These are phyloP conservation scores for Sclerurus mexicanus DNA, from an alignment of 2,113 vertebrate genomes.

Conservation along the genomic window DNA sequence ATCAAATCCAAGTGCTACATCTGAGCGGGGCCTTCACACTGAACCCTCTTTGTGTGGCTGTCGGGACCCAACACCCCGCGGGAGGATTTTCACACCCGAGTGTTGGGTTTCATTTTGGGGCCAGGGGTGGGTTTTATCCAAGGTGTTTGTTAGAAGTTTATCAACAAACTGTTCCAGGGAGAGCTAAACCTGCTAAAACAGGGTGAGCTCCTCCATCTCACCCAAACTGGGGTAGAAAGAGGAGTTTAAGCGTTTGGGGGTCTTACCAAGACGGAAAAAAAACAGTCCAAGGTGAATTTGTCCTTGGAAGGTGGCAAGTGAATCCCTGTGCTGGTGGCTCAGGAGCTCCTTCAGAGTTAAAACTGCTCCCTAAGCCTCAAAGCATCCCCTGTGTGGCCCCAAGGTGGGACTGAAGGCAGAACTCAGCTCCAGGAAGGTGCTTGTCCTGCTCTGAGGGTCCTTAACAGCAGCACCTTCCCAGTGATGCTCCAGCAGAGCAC, in stretches of 20 bases:
- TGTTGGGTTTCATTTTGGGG: neutral
- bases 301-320: rapidly evolving
- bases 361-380: neutral
- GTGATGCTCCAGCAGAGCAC: neutral
- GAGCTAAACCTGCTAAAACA: neutral
- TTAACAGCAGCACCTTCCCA: neutral
- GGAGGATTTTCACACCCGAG: neutral
- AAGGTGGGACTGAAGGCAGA: rapidly evolving
- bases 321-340: neutral
- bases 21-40: neutral
- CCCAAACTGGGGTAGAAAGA: neutral
- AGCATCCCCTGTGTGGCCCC: rapidly evolving
- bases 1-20: neutral
- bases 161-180: neutral
- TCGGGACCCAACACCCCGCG: neutral
- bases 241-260: neutral
- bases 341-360: neutral
- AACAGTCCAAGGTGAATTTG: neutral
- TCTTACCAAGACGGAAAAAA: neutral
- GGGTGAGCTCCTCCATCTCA: neutral
- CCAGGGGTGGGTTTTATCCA: neutral
- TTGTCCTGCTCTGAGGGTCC: neutral
- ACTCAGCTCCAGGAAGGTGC: neutral
- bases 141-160: neutral
- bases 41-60: neutral